Evolutionary conservation across 2,888 invertebrate species (phyloP).

Genomic region (Drosophila siamana): DNA sequence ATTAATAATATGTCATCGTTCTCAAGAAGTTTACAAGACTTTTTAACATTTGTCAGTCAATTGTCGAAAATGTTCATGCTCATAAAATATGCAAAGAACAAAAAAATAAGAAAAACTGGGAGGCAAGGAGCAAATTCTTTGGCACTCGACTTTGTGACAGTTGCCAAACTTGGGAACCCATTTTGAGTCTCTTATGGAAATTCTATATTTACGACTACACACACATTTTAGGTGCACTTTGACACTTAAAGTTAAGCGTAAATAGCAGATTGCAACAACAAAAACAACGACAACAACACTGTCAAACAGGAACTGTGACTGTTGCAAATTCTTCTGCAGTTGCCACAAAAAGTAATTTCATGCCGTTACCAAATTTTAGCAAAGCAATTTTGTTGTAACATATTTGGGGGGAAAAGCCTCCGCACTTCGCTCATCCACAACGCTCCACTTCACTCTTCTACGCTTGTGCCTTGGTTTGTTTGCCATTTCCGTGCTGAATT

Average conservation of each 20-base stretch:
- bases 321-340: conserved; percentile 22
- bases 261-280: conserved; percentile 23
- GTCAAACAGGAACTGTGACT: too few relatives aligned
- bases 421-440: neutral
- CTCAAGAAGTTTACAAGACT: conserved; percentile 43
- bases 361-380: conserved; percentile 51
- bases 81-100: conserved; percentile 32
- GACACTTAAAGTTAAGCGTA: conserved; percentile 41
- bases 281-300: conserved; percentile 24
- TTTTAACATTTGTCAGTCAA: conserved; percentile 60
- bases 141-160: conserved; percentile 33
- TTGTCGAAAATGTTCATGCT: conserved; percentile 28
- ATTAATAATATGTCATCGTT: conserved; percentile 57
- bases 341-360: conserved; percentile 62
- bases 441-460: neutral
- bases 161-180: conserved; percentile 20
- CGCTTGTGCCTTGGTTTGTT: conserved; percentile 20
- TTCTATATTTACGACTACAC: conserved; percentile 1
- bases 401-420: conserved; percentile 44
- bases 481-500: conserved; percentile 48
- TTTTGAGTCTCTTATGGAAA: conserved; percentile 3
- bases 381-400: conserved; percentile 58
- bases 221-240: conserved; percentile 34
- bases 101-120: neutral
- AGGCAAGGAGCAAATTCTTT: conserved; percentile 3